These are phyloP conservation scores for Trinorchestia longiramus DNA, from an alignment of 1,140 invertebrate species.

Conservation along the genomic window DNA sequence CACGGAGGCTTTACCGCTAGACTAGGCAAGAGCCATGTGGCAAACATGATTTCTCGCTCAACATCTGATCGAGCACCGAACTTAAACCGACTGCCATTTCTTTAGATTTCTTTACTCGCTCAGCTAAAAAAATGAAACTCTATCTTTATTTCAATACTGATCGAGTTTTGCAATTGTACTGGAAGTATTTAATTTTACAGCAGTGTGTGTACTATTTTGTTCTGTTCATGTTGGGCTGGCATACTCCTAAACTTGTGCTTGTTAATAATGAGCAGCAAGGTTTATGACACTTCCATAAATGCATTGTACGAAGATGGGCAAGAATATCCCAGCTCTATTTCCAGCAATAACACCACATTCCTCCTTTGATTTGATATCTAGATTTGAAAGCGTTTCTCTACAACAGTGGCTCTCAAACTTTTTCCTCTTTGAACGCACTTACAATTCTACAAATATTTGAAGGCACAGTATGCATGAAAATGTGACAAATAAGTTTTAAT, in stretches of 20 bases:
- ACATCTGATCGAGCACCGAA: neutral
- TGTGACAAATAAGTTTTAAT: too few species aligned
- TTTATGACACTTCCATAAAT: too few species aligned
- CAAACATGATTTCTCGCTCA: neutral
- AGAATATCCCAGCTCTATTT: too few species aligned
- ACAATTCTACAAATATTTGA: too few species aligned
- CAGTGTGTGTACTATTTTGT: neutral
- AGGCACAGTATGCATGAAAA: too few species aligned
- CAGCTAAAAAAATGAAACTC: neutral
- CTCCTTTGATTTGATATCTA: too few species aligned
- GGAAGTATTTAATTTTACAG: neutral
- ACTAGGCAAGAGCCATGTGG: neutral
- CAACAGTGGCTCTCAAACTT: too few species aligned
- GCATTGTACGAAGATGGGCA: too few species aligned
- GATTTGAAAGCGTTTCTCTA: too few species aligned
- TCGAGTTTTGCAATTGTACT: neutral
- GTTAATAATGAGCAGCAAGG: neutral
- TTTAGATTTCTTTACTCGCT: neutral
- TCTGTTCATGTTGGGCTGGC: neutral
- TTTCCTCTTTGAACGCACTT: too few species aligned
- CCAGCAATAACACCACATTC: too few species aligned
- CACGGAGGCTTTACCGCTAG: neutral
- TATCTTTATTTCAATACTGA: neutral
- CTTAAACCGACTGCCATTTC: neutral
- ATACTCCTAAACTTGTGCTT: neutral